Base-by-base conservation (phyloP, 2,113 vertebrate genomes). In the Serilophus lunatus region DNA sequence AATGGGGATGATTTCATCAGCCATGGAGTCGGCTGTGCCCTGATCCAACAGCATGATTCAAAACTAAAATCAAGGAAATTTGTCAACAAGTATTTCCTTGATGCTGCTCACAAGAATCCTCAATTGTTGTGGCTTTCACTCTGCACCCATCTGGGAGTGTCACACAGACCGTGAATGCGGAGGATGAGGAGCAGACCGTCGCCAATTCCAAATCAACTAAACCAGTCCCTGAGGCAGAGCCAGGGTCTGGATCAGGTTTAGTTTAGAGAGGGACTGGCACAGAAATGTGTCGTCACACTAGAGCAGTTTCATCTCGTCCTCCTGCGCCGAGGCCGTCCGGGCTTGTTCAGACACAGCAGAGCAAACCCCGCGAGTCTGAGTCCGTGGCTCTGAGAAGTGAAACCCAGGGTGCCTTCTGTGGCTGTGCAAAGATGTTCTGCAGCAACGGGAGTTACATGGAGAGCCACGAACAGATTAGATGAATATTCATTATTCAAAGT, bases 1-100 rank as follows among this genome's bases (percentile, higher is more conserved):
- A 94, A 86, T 12, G 6, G 23, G 29, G 78, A 92, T 94, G 84
- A 97, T 66, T 80, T 96, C 93, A 97, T 74, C 82, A 77, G 92
- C 75, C 84, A 88, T 82, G 69, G 66, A 93, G 87, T 95, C 87
- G 87, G 89, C 24, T 65, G 84, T 63, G 82, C 75, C 63, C 71
- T 83, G 84, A 95, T 91, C 82, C 86, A 91, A 94, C 66, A 90
- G 50, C 75, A 88, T 47, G 79, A 96, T 90, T 82, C 89, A 92
- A 90, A 92, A 87, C 26, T 25, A 72, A 79, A 96, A 86, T 92
- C 64, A 82, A 79, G 77, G 81, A 94, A 91, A 82, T 93, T 96
- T 95, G 89, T 91, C 89, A 96, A 93, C 89, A 95, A 92, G 81
- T 57, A 65, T 94, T 95, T 96, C 93, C 95, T 95, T n/a, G n/a